A percentile compares a stretch with the other conserved stretches of the same genome.
Conservation (phyloP, 53 echinoderm and acorn worm genomes). For the Arbacia lixula region DNA sequence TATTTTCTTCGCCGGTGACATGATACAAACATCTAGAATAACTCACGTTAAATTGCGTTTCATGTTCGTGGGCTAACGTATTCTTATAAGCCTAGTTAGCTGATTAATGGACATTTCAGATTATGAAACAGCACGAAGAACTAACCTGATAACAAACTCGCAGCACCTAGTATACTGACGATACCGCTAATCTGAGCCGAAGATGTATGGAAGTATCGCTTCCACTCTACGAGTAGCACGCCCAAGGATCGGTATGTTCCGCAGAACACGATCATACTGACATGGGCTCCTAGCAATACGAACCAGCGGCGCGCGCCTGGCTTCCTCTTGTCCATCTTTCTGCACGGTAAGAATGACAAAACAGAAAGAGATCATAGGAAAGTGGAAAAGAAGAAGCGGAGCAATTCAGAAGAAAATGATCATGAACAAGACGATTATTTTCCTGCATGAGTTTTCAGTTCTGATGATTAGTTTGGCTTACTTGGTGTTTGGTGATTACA, state of each 20-base stretch:
- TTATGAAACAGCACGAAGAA: neutral
- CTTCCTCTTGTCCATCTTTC: slow-evolving; percentile 1
- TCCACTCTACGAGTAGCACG: slow-evolving; percentile 23
- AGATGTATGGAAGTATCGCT: slow-evolving; percentile 13
- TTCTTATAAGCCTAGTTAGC: too few relatives aligned
- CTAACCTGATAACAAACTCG: slow-evolving; percentile 27
- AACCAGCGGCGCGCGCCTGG: slow-evolving; percentile 9
- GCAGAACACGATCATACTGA: neutral
- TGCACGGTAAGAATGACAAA: neutral
- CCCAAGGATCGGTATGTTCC: slow-evolving; percentile 34
- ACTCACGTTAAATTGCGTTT: too few relatives aligned
- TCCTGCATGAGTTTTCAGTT: too few relatives aligned
- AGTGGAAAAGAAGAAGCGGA: too few relatives aligned
- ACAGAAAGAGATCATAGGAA: neutral
- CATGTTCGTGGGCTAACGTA: too few relatives aligned
- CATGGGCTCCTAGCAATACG: slow-evolving; percentile 14
- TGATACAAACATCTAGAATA: too few relatives aligned
- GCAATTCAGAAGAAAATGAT: too few relatives aligned
- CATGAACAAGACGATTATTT: too few relatives aligned
- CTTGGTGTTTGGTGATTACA: too few relatives aligned
- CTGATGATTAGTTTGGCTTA: too few relatives aligned
- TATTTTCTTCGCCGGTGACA: too few relatives aligned
- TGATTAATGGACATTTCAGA: too few relatives aligned
- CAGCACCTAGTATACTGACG: neutral
- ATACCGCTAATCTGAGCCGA: slow-evolving; percentile 30